Evolutionary conservation across 1,140 invertebrate species (phyloP).

Genomic region (Pseudobourletiella spinata): DNA sequence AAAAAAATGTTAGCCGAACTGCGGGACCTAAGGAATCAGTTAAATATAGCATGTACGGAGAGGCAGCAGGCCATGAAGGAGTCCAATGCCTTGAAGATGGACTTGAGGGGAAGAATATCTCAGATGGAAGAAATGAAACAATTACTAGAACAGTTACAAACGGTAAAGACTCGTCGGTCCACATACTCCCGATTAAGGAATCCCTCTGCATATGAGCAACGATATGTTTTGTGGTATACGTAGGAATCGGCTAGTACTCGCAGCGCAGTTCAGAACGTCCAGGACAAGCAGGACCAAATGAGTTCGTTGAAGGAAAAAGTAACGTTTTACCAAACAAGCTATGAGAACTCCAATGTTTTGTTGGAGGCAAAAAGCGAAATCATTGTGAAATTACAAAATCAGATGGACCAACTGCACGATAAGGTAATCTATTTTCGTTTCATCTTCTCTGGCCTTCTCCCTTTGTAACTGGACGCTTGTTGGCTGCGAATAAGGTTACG

Average conservation of each 20-base stretch:
- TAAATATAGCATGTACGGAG: conserved; percentile 21
- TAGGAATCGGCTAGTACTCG: conserved; percentile 15
- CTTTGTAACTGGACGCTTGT: no score
- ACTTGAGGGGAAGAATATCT: conserved; percentile 18
- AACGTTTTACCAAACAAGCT: conserved; percentile 21
- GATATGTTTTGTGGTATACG: no score
- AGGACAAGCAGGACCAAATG: conserved; percentile 26
- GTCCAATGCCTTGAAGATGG: conserved; percentile 16
- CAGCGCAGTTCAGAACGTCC: conserved; percentile 15
- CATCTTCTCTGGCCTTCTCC: no score
- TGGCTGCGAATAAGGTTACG: not conserved
- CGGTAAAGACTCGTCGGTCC: conserved; percentile 1
- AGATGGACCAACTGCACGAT: conserved; percentile 2
- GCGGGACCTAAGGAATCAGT: conserved; percentile 2
- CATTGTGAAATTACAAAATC: conserved; percentile 2
- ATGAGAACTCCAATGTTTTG: conserved; percentile 7
- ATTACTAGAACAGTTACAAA: conserved; percentile 18
- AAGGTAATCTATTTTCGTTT: not conserved
- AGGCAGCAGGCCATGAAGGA: conserved; percentile 19
- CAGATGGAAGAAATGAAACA: conserved; percentile 22
- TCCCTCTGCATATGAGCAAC: no score
- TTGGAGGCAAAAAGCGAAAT: conserved; percentile 9
- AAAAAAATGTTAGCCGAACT: conserved; percentile 16
- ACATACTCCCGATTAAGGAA: no score
- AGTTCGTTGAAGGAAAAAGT: conserved; percentile 18